Percentiles rank a stretch among this genome's conserved stretches.
Evolutionary conservation across 2,113 vertebrate species (phyloP).

Genomic region (Micronycteris hirsuta): DNA sequence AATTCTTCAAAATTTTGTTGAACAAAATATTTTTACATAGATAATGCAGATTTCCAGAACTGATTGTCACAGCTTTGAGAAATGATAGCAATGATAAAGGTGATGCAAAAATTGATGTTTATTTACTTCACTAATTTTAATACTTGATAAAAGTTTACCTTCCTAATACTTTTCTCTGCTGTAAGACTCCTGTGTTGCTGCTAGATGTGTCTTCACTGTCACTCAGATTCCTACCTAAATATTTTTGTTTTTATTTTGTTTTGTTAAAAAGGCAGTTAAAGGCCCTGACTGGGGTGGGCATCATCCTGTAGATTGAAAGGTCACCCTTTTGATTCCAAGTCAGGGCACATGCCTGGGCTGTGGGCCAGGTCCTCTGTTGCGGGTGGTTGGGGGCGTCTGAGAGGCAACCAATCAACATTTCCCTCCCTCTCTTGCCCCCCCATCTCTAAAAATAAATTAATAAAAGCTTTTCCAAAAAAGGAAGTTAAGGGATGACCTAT

Average conservation of each 20-base stretch:
- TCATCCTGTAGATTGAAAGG: too few species aligned
- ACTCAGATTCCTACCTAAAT: background rate
- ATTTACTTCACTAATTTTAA: background rate
- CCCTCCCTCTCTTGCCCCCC: too few species aligned
- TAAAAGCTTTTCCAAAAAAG: background rate
- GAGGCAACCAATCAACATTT: too few species aligned
- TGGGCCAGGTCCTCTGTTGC: too few species aligned
- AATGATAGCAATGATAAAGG: background rate
- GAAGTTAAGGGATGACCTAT: background rate
- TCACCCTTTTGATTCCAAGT: too few species aligned
- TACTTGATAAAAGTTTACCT: background rate
- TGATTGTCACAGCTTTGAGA: conserved; percentile 5
- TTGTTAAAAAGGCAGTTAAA: background rate
- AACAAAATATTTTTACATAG: background rate
- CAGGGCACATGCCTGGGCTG: too few species aligned
- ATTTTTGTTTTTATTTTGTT: background rate
- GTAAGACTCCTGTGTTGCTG: background rate
- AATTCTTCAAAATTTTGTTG: background rate
- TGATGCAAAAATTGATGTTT: background rate
- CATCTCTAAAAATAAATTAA: too few species aligned
- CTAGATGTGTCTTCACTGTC: background rate
- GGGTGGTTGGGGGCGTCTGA: too few species aligned
- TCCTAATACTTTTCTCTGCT: background rate
- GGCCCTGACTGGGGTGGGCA: too few species aligned
- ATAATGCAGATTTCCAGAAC: background rate